Conservation (phyloP, 1,140 invertebrate species). For the Papilio machaon region DNA sequence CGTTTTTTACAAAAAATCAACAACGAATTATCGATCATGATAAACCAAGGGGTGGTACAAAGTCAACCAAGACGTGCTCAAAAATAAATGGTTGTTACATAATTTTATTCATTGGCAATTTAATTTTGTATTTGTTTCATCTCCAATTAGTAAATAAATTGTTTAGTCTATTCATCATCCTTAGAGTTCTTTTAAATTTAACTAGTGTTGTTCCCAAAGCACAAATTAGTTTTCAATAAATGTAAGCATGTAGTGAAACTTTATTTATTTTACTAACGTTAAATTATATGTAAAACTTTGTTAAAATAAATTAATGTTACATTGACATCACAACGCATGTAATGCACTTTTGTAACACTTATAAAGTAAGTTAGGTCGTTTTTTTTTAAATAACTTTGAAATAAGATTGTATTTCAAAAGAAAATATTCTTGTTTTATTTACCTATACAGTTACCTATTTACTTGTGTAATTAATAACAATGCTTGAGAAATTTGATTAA, state of each 20-base stretch:
- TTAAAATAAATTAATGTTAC: conserved; percentile 53
- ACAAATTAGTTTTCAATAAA: conserved; percentile 60
- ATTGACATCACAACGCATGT: conserved; percentile 67
- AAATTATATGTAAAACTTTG: conserved; percentile 45
- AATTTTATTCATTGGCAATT: not conserved
- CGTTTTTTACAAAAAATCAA: conserved; percentile 13
- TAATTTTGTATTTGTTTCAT: not conserved
- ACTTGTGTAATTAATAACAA: not conserved
- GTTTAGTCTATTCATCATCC: not conserved
- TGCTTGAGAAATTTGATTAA: too few species aligned
- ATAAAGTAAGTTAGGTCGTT: conserved; percentile 67
- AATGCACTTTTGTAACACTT: conserved; percentile 71
- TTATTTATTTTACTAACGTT: conserved; percentile 68
- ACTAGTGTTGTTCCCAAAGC: conserved; percentile 56
- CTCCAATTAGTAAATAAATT: not conserved
- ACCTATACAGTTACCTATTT: too few species aligned
- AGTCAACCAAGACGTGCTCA: not conserved
- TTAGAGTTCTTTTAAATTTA: conserved; percentile 46
- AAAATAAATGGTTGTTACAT: not conserved
- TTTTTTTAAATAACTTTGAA: conserved; percentile 71
- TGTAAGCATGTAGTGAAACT: conserved; percentile 62
- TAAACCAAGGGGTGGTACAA: not conserved
- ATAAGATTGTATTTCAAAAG: conserved; percentile 64
- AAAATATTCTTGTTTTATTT: conserved; percentile 55
- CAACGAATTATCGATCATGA: conserved; percentile 30